Conservation (phyloP, 1,140 invertebrate species). For the Sycophila sp. region DNA sequence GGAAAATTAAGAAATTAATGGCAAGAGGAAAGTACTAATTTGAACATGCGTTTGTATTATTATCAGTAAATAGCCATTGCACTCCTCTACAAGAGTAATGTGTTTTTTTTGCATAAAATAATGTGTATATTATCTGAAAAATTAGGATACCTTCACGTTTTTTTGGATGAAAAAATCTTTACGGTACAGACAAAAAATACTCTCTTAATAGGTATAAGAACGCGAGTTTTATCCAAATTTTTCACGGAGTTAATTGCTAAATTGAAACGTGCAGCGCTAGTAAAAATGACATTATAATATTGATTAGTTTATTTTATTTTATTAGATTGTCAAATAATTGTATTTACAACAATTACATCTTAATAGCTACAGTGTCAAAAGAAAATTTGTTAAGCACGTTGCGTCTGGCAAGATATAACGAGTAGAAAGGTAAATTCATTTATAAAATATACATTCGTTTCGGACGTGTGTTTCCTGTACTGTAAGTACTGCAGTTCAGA, state of each 20-base stretch:
- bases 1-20: slow-evolving; percentile 27
- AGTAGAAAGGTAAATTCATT: neutral
- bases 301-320: slow-evolving; percentile 26
- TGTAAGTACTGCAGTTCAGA: neutral
- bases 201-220: no score
- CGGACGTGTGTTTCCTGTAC: slow-evolving; percentile 37
- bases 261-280: neutral
- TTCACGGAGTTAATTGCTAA: neutral
- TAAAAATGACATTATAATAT: neutral
- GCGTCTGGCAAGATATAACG: neutral
- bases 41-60: slow-evolving; percentile 13
- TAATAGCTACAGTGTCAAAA: neutral
- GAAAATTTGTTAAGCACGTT: neutral
- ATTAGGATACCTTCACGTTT: no score
- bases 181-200: no score
- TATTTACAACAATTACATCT: no score
- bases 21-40: slow-evolving; percentile 8
- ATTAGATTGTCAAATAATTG: no score
- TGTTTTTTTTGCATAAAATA: slow-evolving; percentile 2
- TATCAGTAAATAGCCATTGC: slow-evolving; percentile 1
- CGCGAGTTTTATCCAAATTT: no score
- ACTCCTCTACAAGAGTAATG: slow-evolving; percentile 5
- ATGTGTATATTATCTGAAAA: neutral
- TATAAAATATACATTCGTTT: slow-evolving; percentile 26
- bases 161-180: no score